Percentiles rank a stretch among this genome's conserved stretches.
phyloP scores from a whole-genome alignment of 2,888 invertebrate genomes.

The Globia sparganii region DNA sequence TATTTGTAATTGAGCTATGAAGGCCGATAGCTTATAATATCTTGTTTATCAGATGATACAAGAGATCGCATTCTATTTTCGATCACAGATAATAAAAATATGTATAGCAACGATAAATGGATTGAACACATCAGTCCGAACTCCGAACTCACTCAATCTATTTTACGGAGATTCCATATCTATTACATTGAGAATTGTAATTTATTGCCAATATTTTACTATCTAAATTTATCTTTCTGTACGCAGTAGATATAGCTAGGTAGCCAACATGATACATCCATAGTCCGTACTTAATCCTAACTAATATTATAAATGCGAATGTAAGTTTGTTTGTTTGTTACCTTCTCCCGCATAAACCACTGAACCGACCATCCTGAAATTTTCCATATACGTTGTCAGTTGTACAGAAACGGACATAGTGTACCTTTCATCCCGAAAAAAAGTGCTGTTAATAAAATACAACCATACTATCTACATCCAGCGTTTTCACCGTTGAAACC shows the following conservation, averaged over 20 bases:
- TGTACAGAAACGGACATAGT: no score
- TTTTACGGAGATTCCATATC: slow-evolving; percentile 22
- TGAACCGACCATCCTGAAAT: no score
- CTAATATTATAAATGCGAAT: no score
- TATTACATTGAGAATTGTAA: not conserved
- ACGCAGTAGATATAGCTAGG: not conserved
- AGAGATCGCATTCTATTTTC: slow-evolving; percentile 24
- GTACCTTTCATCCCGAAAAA: no score
- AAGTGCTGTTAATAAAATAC: no score
- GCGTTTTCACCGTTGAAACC: no score
- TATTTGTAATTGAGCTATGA: not conserved
- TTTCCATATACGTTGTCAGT: no score
- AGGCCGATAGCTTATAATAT: slow-evolving; percentile 2
- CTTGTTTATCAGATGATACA: not conserved
- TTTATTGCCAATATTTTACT: slow-evolving; percentile 35
- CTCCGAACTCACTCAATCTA: slow-evolving; percentile 2
- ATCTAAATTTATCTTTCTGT: not conserved
- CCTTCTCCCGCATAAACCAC: no score
- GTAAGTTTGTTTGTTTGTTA: no score
- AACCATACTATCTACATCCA: no score
- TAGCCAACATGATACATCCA: not conserved
- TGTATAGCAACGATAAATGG: slow-evolving; percentile 21
- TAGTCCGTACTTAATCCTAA: no score
- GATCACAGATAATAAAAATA: slow-evolving; percentile 35
- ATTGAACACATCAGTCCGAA: slow-evolving; percentile 11